Base-by-base conservation (phyloP, 2,888 invertebrate genomes). In the Acrobasis consociella region DNA sequence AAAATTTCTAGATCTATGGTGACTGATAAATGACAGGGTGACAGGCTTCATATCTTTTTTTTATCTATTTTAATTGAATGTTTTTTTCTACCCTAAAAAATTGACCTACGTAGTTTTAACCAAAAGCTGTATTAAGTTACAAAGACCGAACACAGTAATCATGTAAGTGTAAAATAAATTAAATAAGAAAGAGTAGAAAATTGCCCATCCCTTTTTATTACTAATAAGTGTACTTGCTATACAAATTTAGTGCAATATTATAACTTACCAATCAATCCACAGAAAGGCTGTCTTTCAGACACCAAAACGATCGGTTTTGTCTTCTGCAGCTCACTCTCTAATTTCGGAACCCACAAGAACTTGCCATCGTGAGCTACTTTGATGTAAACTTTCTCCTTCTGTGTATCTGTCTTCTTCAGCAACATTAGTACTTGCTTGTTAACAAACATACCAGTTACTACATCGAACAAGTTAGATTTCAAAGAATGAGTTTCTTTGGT, bases 221-320 rank as follows among this genome's bases (percentile, higher is more conserved):
- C 5, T 3, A 2, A 3, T 22, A 22, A 5, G 5, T 22, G 2
- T 22, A 22, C 22, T 22, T 22, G 5, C 22, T 5, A 22, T 22
- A 22, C 22, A 22, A 22, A 3, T 3, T 5, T 3, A 22, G 22
- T 2, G 16, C 53, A 17, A 16, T 16, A 49, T 31, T 31, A 8
- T 31, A 5, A 56, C 58, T 60, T 76, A 85, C 86, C 85, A 67
- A 80, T 67, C 56, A 81, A 72, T 11, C 85, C 86, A 65, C 81
- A 81, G 62, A 78, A 77, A 3, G 77, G 75, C 61, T 82, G 81
- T 61, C 67, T 76, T 56, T 85, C 81, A 3, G 83, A 83, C 38
- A 86, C 74, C 51, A 86, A 67, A 22, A 83, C 68, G 31, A 85
- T 73, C 46, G 71, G 73, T 64, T 75, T 74, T 37, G 76, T 72